Percentiles rank a stretch among this genome's conserved stretches.
These are phyloP conservation scores for Parus major DNA, from an alignment of 2,113 vertebrate genomes.

Conservation along the genomic window DNA sequence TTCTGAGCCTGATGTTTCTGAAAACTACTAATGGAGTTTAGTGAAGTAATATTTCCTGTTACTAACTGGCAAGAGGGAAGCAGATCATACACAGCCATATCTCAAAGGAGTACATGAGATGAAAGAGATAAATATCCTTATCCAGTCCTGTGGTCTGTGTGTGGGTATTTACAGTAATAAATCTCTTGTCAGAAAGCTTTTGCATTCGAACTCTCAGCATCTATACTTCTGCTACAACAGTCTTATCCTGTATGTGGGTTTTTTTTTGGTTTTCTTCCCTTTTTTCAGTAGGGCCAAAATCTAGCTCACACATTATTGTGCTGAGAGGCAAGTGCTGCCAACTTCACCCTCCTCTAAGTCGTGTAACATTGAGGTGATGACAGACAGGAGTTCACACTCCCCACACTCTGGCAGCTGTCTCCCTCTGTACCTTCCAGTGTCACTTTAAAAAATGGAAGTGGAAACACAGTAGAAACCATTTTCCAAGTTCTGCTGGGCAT, in stretches of 20 bases:
- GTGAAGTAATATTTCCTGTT: constrained; percentile 28
- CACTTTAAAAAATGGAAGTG: neutral
- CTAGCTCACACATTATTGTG: neutral
- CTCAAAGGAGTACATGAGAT: neutral
- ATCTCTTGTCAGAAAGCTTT: neutral
- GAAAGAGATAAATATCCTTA: neutral
- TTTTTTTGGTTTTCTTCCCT: neutral
- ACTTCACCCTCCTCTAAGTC: neutral
- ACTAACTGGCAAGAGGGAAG: constrained; percentile 1
- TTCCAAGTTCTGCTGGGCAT: neutral
- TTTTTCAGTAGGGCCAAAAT: neutral
- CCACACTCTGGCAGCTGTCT: neutral
- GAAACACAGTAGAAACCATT: neutral
- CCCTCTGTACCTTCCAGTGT: neutral
- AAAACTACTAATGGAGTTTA: constrained; percentile 24
- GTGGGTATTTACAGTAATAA: neutral
- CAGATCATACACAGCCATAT: neutral
- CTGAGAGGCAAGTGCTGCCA: neutral
- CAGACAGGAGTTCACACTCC: neutral
- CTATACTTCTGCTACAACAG: neutral
- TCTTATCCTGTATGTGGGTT: neutral
- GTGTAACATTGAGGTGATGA: neutral
- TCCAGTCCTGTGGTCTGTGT: neutral
- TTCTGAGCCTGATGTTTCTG: constrained; percentile 60
- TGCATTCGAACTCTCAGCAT: neutral